Base-by-base conservation (phyloP, 2,888 invertebrate genomes). In the Brachylomia viminalis region DNA sequence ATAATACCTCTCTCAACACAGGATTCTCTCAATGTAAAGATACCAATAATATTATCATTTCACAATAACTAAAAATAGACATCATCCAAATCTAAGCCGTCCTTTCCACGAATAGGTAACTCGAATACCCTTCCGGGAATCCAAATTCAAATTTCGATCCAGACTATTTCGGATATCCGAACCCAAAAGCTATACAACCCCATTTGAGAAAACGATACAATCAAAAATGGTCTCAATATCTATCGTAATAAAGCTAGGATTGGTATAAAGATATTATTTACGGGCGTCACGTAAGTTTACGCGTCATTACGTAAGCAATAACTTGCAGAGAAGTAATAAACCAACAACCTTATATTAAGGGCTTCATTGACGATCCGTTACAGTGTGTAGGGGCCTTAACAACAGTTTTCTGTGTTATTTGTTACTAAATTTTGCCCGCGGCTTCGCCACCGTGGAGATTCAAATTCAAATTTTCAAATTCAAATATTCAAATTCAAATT, bases 281-380 rank as follows among this genome's bases (percentile, higher is more conserved):
- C 85, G 88, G 87, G 52, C 84, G 87, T 87, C 88, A 88, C 89
- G 87, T 87, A 88, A 89, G 88, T 91, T 91, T 89, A 90, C 91
- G 92, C 89, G 77, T 92, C 92, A 92, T 91, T 92, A 91, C 92
- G 82, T 75, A 79, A 80, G 89, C 90, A 84, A 91, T 92, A 92
- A 92, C 90, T 92, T 91, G 90, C 92, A 92, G 92, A 87, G 84
- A 88, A 88, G 88, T 89, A 90, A 92, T 92, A 92, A 92, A 90
- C 87, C 90, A 89, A 86, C 84, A 84, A 75, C 79, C 84, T 80
- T 89, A 86, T 84, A 88, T 87, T 86, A 87, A 83, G 87, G 84
- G 86, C 74, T 84, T 72, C 81, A 86, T 88, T 86, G 86, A 79
- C 83, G 75, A 74, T 72, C 71, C 65, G 85, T 45, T 58, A 77